phyloP scores from a whole-genome alignment of 1,140 invertebrate species.

The Euwallacea similis region DNA sequence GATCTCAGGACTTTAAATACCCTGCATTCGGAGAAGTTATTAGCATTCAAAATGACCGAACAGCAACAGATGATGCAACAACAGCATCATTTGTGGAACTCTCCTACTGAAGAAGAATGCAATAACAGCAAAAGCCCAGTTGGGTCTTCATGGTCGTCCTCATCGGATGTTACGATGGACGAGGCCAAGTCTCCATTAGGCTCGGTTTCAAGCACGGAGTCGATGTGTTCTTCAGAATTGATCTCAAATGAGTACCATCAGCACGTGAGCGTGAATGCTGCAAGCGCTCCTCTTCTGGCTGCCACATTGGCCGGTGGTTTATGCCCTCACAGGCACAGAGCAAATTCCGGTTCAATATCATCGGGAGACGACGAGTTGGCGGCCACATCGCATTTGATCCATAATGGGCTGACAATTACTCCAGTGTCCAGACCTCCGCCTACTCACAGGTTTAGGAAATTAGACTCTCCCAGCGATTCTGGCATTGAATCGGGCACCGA shows the following conservation, averaged over 20 bases:
- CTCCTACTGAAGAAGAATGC: slow-evolving; percentile 63
- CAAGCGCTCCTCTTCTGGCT: slow-evolving; percentile 71
- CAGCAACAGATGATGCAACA: slow-evolving; percentile 79
- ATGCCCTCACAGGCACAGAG: slow-evolving; percentile 69
- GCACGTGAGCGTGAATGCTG: slow-evolving; percentile 57
- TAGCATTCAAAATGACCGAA: slow-evolving; percentile 90
- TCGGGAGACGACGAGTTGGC: slow-evolving; percentile 77
- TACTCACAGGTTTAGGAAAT: slow-evolving; percentile 67
- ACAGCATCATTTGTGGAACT: slow-evolving; percentile 61
- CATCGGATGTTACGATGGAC: slow-evolving; percentile 69
- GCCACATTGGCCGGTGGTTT: slow-evolving; percentile 73
- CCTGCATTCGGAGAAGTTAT: slow-evolving; percentile 91
- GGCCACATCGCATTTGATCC: slow-evolving; percentile 65
- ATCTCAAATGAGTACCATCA: slow-evolving; percentile 65
- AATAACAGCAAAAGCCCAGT: slow-evolving; percentile 60
- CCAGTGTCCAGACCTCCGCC: slow-evolving; percentile 61
- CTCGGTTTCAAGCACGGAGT: slow-evolving; percentile 81
- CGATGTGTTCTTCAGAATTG: slow-evolving; percentile 67
- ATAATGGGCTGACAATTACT: slow-evolving; percentile 67
- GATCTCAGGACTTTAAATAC: slow-evolving; percentile 94
- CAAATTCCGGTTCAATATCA: slow-evolving; percentile 73
- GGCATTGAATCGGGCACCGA: slow-evolving; percentile 92
- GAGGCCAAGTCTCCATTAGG: slow-evolving; percentile 82
- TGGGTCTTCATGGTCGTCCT: slow-evolving; percentile 67
- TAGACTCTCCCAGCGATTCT: slow-evolving; percentile 88